These are phyloP conservation scores for Zelleria hepariella DNA, from an alignment of 2,888 invertebrate genomes.

Conservation along the genomic window DNA sequence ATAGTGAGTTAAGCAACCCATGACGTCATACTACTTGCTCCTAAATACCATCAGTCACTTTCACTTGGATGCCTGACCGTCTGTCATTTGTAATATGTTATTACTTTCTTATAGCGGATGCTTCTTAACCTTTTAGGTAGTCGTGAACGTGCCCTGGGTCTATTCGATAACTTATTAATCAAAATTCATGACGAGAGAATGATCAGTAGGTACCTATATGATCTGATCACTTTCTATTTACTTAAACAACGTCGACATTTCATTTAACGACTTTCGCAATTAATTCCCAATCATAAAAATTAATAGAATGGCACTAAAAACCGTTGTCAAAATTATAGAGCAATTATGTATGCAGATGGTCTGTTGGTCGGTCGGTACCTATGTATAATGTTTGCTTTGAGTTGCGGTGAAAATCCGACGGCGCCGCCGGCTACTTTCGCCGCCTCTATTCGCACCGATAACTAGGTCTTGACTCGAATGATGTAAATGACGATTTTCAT, in stretches of 20 bases:
- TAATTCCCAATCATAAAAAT: background rate
- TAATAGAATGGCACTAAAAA: background rate
- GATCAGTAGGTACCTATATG: no score
- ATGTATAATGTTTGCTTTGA: constrained; percentile 4
- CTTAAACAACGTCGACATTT: background rate
- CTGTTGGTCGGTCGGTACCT: background rate
- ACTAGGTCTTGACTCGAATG: constrained; percentile 16
- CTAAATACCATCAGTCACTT: constrained; percentile 60
- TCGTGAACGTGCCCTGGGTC: background rate
- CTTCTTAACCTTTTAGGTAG: background rate
- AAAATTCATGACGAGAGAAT: background rate
- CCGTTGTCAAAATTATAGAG: background rate
- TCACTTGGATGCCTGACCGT: constrained; percentile 50
- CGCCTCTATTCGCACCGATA: constrained; percentile 11
- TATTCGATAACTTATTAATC: background rate
- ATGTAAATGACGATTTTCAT: constrained; percentile 28
- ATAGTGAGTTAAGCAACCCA: constrained; percentile 7
- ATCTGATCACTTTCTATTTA: background rate
- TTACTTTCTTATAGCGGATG: background rate
- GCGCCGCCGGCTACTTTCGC: constrained; percentile 27
- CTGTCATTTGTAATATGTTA: constrained; percentile 13
- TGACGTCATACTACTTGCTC: constrained; percentile 54
- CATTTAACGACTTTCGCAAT: background rate
- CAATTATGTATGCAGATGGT: background rate
- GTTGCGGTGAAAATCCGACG: constrained; percentile 26